Conservation (phyloP, 2,797 vertebrate genomes). For the Hephaestus fuliginosus region DNA sequence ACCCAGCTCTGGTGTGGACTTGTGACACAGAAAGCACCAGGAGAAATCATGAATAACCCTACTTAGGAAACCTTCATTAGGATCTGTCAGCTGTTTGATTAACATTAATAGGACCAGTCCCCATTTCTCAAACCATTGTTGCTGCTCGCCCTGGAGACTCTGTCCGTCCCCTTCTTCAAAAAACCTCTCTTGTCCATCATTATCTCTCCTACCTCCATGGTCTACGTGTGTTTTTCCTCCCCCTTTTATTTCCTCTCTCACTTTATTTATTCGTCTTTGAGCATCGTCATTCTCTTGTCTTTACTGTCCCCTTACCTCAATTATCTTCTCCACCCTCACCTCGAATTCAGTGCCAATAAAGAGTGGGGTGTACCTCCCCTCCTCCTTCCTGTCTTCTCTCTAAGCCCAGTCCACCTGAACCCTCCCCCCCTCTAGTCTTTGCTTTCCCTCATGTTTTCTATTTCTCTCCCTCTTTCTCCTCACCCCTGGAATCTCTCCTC, state of each 20-base stretch:
- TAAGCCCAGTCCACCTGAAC: slow-evolving; percentile 37
- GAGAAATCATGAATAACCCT: slow-evolving; percentile 65
- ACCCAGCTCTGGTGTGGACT: slow-evolving; percentile 12
- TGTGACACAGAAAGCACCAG: slow-evolving; percentile 34
- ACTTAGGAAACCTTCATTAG: slow-evolving; percentile 74
- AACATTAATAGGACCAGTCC: slow-evolving; percentile 70
- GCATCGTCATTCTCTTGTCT: slow-evolving; percentile 18
- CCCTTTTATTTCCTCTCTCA: background rate
- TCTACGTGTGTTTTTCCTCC: background rate
- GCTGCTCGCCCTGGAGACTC: background rate
- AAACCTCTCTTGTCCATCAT: slow-evolving; percentile 7
- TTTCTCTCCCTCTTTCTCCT: slow-evolving; percentile 23
- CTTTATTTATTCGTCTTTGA: slow-evolving; percentile 21
- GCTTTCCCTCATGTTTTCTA: slow-evolving; percentile 27
- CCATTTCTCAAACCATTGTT: slow-evolving; percentile 42
- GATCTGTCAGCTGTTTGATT: slow-evolving; percentile 74
- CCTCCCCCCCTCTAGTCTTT: slow-evolving; percentile 13
- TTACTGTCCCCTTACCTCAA: slow-evolving; percentile 28
- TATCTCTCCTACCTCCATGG: background rate
- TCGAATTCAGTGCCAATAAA: slow-evolving; percentile 32
- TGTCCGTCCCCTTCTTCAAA: slow-evolving; percentile 6
- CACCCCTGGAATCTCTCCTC: slow-evolving; percentile 14
- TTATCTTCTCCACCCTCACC: slow-evolving; percentile 27
- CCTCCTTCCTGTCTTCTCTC: slow-evolving; percentile 2
- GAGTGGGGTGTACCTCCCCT: slow-evolving; percentile 3